Conservation (phyloP, 1,140 invertebrate species). For the Brachionus paranguensis region DNA sequence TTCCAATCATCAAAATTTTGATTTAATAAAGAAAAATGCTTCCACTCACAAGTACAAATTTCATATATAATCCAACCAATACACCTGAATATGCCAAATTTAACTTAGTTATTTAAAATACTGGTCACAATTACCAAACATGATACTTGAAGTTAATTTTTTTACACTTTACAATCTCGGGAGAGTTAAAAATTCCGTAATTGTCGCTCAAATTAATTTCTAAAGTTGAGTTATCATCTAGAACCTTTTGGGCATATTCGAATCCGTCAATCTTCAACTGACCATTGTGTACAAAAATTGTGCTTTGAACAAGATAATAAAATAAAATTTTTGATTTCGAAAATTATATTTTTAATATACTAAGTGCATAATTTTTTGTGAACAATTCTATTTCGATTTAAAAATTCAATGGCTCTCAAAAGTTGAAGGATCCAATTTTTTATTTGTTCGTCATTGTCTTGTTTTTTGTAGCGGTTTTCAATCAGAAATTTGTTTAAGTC, state of each 20-base stretch:
- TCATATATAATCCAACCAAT: constrained; percentile 37
- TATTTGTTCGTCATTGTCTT: constrained; percentile 15
- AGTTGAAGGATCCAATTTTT: constrained; percentile 35
- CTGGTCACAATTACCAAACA: background rate
- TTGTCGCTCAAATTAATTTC: background rate
- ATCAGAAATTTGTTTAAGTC: constrained; percentile 21
- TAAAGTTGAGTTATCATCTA: background rate
- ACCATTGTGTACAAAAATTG: constrained; percentile 23
- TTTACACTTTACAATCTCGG: background rate
- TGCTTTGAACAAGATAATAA: background rate
- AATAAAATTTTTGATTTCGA: background rate
- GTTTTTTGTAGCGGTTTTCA: background rate
- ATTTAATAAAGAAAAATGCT: background rate
- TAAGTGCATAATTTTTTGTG: constrained; percentile 35
- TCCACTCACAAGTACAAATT: constrained; percentile 33
- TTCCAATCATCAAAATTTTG: constrained; percentile 31
- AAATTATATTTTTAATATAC: background rate
- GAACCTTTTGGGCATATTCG: background rate
- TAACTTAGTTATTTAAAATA: background rate
- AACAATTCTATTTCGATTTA: constrained; percentile 20
- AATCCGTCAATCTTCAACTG: constrained; percentile 20
- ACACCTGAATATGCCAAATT: background rate
- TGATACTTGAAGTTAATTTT: constrained; percentile 34
- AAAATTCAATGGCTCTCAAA: background rate
- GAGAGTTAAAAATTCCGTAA: constrained; percentile 18